phyloP scores from a whole-genome alignment of 2,888 invertebrate species.

The Apantesis nais region DNA sequence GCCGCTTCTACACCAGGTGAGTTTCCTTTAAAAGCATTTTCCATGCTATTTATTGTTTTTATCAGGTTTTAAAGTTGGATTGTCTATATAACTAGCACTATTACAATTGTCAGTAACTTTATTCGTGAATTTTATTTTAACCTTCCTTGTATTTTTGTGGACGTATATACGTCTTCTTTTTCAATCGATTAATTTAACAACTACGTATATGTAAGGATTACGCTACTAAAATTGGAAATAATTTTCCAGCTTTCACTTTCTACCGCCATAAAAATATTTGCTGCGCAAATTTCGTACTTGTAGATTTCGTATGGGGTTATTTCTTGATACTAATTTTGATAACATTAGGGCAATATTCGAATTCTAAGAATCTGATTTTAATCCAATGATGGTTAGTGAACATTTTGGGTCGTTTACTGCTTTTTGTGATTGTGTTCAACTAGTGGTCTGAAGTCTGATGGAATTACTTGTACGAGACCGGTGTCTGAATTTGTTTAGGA shows the following conservation, averaged over 20 bases:
- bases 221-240: background rate
- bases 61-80: background rate
- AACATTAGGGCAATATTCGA: too few relatives aligned
- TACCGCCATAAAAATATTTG: background rate
- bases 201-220: background rate
- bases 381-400: too few relatives aligned
- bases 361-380: too few relatives aligned
- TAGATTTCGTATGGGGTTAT: too few relatives aligned
- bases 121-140: background rate
- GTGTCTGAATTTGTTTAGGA: too few relatives aligned
- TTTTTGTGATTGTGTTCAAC: too few relatives aligned
- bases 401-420: too few relatives aligned
- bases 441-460: too few relatives aligned
- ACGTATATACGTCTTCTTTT: background rate
- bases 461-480: too few relatives aligned
- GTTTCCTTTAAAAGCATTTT: constrained; percentile 33
- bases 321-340: too few relatives aligned
- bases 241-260: background rate
- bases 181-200: background rate
- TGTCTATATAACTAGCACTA: background rate
- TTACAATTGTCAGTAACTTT: too few relatives aligned
- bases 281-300: background rate
- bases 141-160: background rate
- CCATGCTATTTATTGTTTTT: background rate
- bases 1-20: constrained; percentile 78